Evolutionary conservation across 2,888 invertebrate species (phyloP), one percentile per base, ranked within the genome.

Genomic region (Acronicta alni): DNA sequence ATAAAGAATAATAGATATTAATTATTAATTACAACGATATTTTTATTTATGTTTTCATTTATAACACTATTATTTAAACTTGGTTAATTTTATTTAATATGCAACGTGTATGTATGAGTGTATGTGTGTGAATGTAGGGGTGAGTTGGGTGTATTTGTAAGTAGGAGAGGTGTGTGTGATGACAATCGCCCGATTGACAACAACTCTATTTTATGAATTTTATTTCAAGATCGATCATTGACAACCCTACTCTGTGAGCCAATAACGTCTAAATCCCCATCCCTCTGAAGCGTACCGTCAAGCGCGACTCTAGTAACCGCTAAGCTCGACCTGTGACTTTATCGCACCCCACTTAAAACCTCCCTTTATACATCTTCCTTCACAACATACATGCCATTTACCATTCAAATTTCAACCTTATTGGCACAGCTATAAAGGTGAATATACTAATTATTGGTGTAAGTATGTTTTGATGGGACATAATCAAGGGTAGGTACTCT

Each of bases 311-410:
- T 88, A 83, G 87, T 89, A 88, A 89, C 90, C 91, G 89, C 92
- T 92, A 91, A 91, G 91, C 92, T 71, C 83, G 77, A 88, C 88
- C 92, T 92, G 92, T 92, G 90, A 90, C 91, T 88, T 91, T 92
- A 93, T 93, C 92, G 75, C 77, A 67, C 79, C 81, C 77, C 77
- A 75, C 77, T 75, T 83, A 79, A 79, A 78, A 78, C 81, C 78
- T 69, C 78, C 79, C 75, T 65, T 60, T 70, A 69, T 67, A 67
- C 77, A 77, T 77, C 75, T 75, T 75, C 62, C 62, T 53, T 67
- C 66, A 54, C 54, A 70, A 55, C 62, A 57, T 56, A 43, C 67
- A 76, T 35, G 12, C 7, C 10, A 6, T 18, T 18, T 20, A 23
- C 48, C 17, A 26, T 32, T 37, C 12, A 0, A 77, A 32, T 47